Base-by-base conservation (phyloP, 2,113 vertebrate species). In the Anthoscopus minutus region DNA sequence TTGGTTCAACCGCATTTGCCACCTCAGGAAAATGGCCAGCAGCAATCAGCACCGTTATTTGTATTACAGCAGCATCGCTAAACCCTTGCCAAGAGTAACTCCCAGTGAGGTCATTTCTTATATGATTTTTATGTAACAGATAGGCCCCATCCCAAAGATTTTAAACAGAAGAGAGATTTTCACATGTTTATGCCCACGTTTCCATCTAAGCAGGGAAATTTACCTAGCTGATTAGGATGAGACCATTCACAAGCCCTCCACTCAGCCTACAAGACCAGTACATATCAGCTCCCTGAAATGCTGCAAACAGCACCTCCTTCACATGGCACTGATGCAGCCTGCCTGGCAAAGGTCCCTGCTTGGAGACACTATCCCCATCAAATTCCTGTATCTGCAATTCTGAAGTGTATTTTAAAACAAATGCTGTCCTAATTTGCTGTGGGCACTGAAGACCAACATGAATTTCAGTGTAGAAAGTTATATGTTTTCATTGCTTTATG, bases 401-500 rank as follows among this genome's bases (percentile, higher is more conserved):
- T 38, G 58, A 96, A 96, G 83, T 10, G 1, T 73, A 77, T 90
- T 95, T 90, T 88, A 95, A 98, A 96, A 97, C 92, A 97, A 98
- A 97, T 96, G 97, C 95, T 93, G 93, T 93, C 97, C 98, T 97
- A 95, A 97, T 96, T 96, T 96, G 96, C 97, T 97, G 89, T 87
- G 96, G 97, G 97, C 96, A 28, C 86, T 85, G 83, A 97, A 96
- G 97, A 92, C 97, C 96, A 97, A 97, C 83, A 76, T 40, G 38
- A 82, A 94, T 98, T 97, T 97, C 91, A 96, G 93, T 92, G 66
- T 88, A 97, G 86, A 94, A 98, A 94, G 93, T 97, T 98, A 89
- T 97, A 96, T 95, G 96, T 97, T 98, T 98, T 97, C 98, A 98
- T 97, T 97, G 97, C 97, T 96, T 97, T 97, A 98, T 97, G 97